Evolutionary conservation across 2,888 invertebrate genomes (phyloP), one percentile per base, ranked within the genome.

Genomic region (Choristoneura rosaceana): DNA sequence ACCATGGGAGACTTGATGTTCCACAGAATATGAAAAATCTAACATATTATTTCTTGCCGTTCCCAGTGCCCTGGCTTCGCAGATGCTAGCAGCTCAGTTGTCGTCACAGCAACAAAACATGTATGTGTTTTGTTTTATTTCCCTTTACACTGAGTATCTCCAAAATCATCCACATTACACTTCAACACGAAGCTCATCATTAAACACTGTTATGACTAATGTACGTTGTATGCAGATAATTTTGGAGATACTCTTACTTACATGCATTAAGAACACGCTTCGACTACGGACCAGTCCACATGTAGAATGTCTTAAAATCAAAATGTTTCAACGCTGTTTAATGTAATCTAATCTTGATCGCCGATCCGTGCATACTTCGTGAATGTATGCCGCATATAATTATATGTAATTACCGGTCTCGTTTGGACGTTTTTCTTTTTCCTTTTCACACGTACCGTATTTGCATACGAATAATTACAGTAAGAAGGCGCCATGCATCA

Each of bases 61-160:
- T 95, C 96, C 96, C 97, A 98, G 98, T 97, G 98, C 98, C 97
- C 97, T 98, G 96, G 98, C 98, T 96, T 97, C 97, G 96, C 98
- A 98, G 97, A 98, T 98, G 97, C 97, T 97, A 96, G 97, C 97
- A 95, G 96, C 97, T 95, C 97, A 97, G 96, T 96, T 97, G 94
- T 97, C 97, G 94, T 96, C 97, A 95, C 97, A 97, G 95, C 97
- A 97, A 96, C 97, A 97, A 96, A 96, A 97, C 96, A 98, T 97
- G 98, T 98, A 98, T 95, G 97, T 97, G 92, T 94, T 94, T 92
- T 94, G 92, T 93, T 93, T 88, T 86, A 83, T 85, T 87, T 83
- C 84, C 89, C 87, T 85, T 85, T n/a, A 85, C 81, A 85, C 81
- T 77, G 75, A 76, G 81, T 83, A 86, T 86, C 89, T 88, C 84